Evolutionary conservation across 2,113 vertebrate genomes (phyloP).

Genomic region (Phoenicopterus ruber): DNA sequence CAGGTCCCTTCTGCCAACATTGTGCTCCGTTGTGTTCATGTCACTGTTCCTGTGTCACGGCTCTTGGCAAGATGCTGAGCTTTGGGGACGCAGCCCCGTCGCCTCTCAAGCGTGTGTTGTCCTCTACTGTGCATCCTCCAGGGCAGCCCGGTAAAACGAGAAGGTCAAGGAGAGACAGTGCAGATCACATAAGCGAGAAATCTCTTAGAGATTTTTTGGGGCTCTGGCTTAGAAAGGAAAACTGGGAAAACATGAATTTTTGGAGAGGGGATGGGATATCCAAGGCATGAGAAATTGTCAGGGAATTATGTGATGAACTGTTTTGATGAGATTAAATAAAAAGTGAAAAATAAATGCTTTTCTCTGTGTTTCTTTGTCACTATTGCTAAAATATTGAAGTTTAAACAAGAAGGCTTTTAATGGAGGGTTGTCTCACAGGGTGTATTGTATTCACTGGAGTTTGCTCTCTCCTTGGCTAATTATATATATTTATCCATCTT

Average conservation of each 20-base stretch:
- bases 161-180: not conserved
- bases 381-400: constrained; percentile 71
- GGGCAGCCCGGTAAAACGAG: not conserved
- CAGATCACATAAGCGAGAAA: not conserved
- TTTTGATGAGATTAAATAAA: constrained; percentile 22
- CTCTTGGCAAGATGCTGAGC: not conserved
- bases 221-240: not conserved
- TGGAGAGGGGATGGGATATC: not conserved
- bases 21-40: not conserved
- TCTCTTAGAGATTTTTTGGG: not conserved
- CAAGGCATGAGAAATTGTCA: not conserved
- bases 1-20: not conserved
- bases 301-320: constrained; percentile 13
- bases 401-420: constrained; percentile 70
- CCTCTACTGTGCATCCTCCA: not conserved
- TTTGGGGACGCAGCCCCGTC: not conserved
- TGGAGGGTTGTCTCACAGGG: constrained; percentile 71
- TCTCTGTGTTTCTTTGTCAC: constrained; percentile 46
- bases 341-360: constrained; percentile 48
- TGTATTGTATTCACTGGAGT: constrained; percentile 68
- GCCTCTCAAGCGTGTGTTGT: not conserved
- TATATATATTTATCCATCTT: constrained; percentile 72
- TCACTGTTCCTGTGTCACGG: not conserved
- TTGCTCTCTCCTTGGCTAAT: constrained; percentile 69
- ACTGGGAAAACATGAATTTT: not conserved